Evolutionary conservation across 2,888 invertebrate species (phyloP).

Genomic region (Cetonia aurata): DNA sequence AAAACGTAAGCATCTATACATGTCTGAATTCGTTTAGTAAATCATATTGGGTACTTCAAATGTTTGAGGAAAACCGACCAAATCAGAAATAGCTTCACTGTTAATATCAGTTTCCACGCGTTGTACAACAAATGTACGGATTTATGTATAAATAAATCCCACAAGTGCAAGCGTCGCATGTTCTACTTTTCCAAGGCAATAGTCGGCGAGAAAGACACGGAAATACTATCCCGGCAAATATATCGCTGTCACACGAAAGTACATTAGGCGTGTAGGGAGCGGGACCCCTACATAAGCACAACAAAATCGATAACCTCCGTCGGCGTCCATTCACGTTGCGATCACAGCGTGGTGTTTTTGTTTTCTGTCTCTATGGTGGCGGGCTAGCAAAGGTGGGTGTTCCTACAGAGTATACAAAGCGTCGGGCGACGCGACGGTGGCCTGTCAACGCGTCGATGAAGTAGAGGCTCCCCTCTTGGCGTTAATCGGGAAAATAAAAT

Average conservation of each 20-base stretch:
- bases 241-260: constrained; percentile 31
- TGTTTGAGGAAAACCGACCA: too few relatives aligned
- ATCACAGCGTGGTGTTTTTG: constrained; percentile 17
- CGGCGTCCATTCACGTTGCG: not conserved
- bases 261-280: constrained; percentile 8
- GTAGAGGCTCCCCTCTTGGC: constrained; percentile 1
- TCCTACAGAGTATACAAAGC: too few relatives aligned
- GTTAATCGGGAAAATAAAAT: not conserved
- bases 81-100: constrained; percentile 1
- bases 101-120: not conserved
- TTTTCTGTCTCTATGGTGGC: constrained; percentile 17
- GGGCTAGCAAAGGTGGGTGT: constrained; percentile 1
- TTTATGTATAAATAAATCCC: not conserved
- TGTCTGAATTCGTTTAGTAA: too few relatives aligned
- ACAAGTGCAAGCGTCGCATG: not conserved
- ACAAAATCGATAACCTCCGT: constrained; percentile 33
- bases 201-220: constrained; percentile 5
- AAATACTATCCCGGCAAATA: constrained; percentile 21
- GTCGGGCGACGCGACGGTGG: not conserved
- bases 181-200: not conserved
- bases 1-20: too few relatives aligned
- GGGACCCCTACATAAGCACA: constrained; percentile 6
- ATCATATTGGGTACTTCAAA: too few relatives aligned
- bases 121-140: too few relatives aligned
- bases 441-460: not conserved